Evolutionary conservation across 1,140 invertebrate species (phyloP).

Genomic region (Drosophila rufa): DNA sequence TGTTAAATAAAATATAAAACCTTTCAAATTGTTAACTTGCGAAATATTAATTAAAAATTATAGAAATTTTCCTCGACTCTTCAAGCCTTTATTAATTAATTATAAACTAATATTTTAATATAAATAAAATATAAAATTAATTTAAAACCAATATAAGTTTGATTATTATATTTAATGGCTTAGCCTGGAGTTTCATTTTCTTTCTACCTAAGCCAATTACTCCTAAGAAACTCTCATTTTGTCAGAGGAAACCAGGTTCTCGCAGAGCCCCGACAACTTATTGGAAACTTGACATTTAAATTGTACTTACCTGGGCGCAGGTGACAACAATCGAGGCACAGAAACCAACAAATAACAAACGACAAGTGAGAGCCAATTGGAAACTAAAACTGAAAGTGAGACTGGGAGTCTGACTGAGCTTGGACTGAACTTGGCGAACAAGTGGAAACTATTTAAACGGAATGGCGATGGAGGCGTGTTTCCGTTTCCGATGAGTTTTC

Average conservation of each 20-base stretch:
- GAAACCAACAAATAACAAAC: conserved; percentile 9
- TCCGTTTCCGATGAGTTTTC: conserved; percentile 23
- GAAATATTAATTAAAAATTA: too few relatives aligned
- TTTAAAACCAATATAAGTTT: too few relatives aligned
- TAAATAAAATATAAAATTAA: too few relatives aligned
- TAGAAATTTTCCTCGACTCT: not conserved
- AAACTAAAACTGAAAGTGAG: conserved; percentile 4
- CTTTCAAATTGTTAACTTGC: not conserved
- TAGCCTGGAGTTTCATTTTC: not conserved
- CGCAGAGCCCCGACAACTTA: not conserved
- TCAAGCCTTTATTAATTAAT: too few relatives aligned
- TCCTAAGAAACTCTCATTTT: not conserved
- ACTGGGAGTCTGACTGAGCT: not conserved
- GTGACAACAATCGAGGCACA: conserved; percentile 2
- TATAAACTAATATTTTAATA: too few relatives aligned
- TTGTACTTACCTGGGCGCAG: conserved; percentile 39
- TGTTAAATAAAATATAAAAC: not conserved
- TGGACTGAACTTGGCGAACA: conserved; percentile 9
- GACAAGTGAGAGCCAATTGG: conserved; percentile 6
- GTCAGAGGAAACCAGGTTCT: not conserved
- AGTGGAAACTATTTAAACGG: conserved; percentile 22
- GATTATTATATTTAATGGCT: too few relatives aligned
- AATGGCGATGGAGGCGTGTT: conserved; percentile 19
- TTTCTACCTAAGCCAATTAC: not conserved
- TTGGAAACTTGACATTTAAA: conserved; percentile 6